phyloP scores from a whole-genome alignment of 2,888 invertebrate genomes.

The Barypeithes pellucidus region DNA sequence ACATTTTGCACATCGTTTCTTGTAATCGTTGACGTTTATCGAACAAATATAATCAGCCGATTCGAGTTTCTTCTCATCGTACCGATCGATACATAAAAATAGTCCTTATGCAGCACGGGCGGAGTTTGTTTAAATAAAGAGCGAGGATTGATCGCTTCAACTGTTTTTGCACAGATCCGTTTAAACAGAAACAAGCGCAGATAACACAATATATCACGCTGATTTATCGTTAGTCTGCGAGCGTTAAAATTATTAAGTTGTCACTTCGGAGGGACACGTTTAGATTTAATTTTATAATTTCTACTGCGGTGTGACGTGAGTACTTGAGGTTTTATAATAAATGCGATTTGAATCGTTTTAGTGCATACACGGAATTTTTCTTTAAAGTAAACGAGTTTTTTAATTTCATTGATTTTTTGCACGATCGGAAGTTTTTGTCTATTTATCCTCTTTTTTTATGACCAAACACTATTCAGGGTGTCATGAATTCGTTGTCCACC shows the following conservation, averaged over 20 bases:
- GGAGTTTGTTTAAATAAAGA: background rate
- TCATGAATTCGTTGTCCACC: too few relatives aligned
- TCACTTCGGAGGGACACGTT: slow-evolving; percentile 32
- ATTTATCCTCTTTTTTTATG: too few relatives aligned
- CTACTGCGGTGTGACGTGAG: slow-evolving; percentile 17
- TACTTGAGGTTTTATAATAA: slow-evolving; percentile 20
- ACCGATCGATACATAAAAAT: too few relatives aligned
- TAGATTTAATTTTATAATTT: slow-evolving; percentile 35
- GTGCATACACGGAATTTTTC: slow-evolving; percentile 9
- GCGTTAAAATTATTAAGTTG: slow-evolving; percentile 44
- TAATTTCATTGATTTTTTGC: too few relatives aligned
- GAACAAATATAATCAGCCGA: too few relatives aligned
- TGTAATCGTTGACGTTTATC: too few relatives aligned
- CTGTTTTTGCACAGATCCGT: slow-evolving; percentile 28
- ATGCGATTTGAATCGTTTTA: slow-evolving; percentile 23
- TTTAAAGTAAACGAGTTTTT: background rate
- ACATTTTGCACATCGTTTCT: too few relatives aligned
- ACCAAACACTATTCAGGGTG: too few relatives aligned
- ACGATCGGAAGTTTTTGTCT: too few relatives aligned
- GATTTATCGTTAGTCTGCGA: slow-evolving; percentile 39
- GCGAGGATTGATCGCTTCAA: slow-evolving; percentile 11
- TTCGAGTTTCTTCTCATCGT: too few relatives aligned
- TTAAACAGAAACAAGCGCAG: slow-evolving; percentile 18
- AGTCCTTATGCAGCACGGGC: background rate
- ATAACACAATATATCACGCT: slow-evolving; percentile 37